Percentiles rank a stretch among this genome's conserved stretches.
phyloP scores from a whole-genome alignment of 2,888 invertebrate genomes.

The Drosophila meridiana region DNA sequence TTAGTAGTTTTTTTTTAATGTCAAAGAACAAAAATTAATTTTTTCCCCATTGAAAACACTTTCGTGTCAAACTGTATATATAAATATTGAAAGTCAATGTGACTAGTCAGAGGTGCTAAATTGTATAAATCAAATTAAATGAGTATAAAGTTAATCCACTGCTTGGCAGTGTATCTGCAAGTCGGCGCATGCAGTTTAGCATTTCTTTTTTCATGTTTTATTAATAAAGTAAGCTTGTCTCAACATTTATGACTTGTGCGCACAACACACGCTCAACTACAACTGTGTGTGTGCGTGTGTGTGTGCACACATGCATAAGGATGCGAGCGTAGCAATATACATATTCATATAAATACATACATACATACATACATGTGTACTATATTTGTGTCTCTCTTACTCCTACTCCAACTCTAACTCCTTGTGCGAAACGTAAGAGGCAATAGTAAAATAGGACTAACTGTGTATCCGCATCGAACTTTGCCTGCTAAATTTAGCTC shows the following conservation, averaged over 20 bases:
- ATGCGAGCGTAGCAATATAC: background rate
- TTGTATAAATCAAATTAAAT: background rate
- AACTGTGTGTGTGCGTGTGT: slow-evolving; percentile 2
- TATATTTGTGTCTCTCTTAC: background rate
- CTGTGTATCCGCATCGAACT: slow-evolving; percentile 58
- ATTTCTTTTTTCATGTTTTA: slow-evolving; percentile 26
- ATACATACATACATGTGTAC: background rate
- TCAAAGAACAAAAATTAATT: too few relatives aligned
- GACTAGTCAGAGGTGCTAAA: background rate
- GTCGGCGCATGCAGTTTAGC: background rate
- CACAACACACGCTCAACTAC: slow-evolving; percentile 28
- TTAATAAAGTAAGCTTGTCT: slow-evolving; percentile 42
- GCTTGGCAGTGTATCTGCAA: slow-evolving; percentile 13
- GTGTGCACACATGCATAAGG: slow-evolving; percentile 8
- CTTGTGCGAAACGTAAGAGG: slow-evolving; percentile 11
- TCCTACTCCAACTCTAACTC: background rate
- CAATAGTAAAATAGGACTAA: slow-evolving; percentile 44
- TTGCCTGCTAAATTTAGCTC: slow-evolving; percentile 70
- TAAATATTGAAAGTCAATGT: background rate
- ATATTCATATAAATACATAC: background rate
- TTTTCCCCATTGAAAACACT: too few relatives aligned
- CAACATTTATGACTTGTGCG: slow-evolving; percentile 40
- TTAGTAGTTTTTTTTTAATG: too few relatives aligned
- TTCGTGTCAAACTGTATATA: too few relatives aligned
- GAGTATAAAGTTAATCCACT: too few relatives aligned